Percentiles rank a stretch among this genome's conserved stretches.
Evolutionary conservation across 37 sponge, comb jelly and placozoan species (phyloP).

Genomic region (Theonella swinhoei): DNA sequence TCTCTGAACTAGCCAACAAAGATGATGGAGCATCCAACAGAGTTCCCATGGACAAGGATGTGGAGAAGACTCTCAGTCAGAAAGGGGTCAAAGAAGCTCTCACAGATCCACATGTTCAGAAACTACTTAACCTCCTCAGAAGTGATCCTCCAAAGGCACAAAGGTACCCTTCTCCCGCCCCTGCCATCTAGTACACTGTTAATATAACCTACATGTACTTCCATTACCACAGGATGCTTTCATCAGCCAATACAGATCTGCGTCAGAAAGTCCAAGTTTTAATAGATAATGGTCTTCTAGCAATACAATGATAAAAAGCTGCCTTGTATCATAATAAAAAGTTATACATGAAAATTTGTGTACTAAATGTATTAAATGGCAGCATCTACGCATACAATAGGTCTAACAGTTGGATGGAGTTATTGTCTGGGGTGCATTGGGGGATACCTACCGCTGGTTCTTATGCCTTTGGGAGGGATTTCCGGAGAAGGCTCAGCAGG

Average conservation of each 20-base stretch:
- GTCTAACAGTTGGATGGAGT: too few relatives aligned
- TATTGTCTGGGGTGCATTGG: not conserved
- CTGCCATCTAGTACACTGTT: too few relatives aligned
- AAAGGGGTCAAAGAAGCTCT: constrained; percentile 57
- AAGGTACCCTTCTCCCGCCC: constrained; percentile 39
- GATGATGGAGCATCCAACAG: constrained; percentile 24
- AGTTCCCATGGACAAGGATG: constrained; percentile 24
- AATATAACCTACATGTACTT: too few relatives aligned
- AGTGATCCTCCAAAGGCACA: constrained; percentile 58
- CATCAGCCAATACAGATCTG: constrained; percentile 17
- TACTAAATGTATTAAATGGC: not conserved
- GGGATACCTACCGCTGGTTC: too few relatives aligned
- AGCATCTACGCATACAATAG: too few relatives aligned
- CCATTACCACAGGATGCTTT: constrained; percentile 11
- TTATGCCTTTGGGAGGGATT: not conserved
- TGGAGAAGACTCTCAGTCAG: constrained; percentile 45
- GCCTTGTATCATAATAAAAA: not conserved
- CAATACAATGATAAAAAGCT: constrained; percentile 20
- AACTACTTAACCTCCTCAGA: constrained; percentile 35
- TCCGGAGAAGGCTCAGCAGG: not conserved
- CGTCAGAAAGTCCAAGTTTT: constrained; percentile 34
- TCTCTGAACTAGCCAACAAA: constrained; percentile 57
- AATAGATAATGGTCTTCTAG: constrained; percentile 55
- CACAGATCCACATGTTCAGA: constrained; percentile 46
- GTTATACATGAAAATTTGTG: not conserved